phyloP scores from a whole-genome alignment of 2,113 vertebrate genomes.

The Struthidea cinerea region DNA sequence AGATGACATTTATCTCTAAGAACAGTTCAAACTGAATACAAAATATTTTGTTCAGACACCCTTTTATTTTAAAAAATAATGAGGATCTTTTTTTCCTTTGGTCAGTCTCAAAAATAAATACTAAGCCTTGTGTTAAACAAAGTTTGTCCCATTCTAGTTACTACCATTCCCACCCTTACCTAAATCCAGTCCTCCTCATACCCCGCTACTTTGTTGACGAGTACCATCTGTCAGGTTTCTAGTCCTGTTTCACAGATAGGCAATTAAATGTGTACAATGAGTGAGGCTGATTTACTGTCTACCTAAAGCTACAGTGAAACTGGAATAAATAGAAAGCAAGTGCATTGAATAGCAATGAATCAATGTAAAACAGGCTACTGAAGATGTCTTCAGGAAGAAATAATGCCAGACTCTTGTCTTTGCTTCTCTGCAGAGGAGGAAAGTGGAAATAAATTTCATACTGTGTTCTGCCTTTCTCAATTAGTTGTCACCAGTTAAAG shows the following conservation, averaged over 20 bases:
- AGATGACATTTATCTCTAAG: neutral
- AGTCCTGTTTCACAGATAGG: neutral
- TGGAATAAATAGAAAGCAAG: conserved; percentile 4
- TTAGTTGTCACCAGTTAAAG: conserved; percentile 43
- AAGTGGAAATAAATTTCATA: conserved; percentile 26
- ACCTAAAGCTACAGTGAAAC: conserved; percentile 14
- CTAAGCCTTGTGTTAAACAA: neutral
- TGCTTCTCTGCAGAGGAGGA: neutral
- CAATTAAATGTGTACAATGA: conserved; percentile 3
- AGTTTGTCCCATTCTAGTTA: neutral
- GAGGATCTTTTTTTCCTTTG: neutral
- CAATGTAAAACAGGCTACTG: conserved; percentile 20
- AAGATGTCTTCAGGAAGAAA: conserved; percentile 23
- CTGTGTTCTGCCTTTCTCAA: conserved; percentile 12
- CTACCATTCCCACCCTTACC: neutral
- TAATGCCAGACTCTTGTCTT: conserved; percentile 1
- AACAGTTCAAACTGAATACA: neutral
- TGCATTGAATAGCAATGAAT: conserved; percentile 43
- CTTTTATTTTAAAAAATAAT: neutral
- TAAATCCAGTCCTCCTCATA: neutral
- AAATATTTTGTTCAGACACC: neutral
- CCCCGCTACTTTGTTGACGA: neutral
- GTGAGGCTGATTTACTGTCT: conserved; percentile 31
- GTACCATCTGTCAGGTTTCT: neutral
- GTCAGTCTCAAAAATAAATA: neutral